Evolutionary conservation across 2,888 invertebrate species (phyloP).

Genomic region (Drosophila histrio): DNA sequence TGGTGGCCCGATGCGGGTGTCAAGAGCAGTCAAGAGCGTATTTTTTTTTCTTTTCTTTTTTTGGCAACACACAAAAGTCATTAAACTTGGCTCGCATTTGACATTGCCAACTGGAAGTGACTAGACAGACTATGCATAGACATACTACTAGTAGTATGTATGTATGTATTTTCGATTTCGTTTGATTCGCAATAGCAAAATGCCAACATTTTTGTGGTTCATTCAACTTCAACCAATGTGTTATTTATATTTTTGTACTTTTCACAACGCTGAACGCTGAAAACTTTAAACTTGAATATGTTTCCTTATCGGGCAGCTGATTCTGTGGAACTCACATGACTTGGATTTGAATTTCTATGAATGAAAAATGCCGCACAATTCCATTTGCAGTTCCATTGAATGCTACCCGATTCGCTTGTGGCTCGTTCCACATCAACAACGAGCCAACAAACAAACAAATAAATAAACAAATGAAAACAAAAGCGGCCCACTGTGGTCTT

Average conservation of each 20-base stretch:
- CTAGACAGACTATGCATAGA: constrained; percentile 32
- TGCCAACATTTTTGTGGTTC: constrained; percentile 45
- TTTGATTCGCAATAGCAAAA: constrained; percentile 42
- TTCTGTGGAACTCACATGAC: constrained; percentile 32
- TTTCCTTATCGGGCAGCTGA: constrained; percentile 63
- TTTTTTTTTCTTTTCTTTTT: constrained; percentile 23
- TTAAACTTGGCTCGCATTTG: constrained; percentile 74
- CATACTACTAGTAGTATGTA: too few relatives aligned
- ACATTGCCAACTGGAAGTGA: constrained; percentile 67
- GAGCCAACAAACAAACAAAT: constrained; percentile 1
- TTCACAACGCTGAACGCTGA: neutral
- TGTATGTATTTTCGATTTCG: constrained; percentile 39
- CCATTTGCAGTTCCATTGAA: constrained; percentile 58
- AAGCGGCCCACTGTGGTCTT: constrained; percentile 5
- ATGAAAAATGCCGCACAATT: constrained; percentile 65
- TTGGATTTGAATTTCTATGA: constrained; percentile 58
- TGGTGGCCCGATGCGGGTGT: constrained; percentile 58
- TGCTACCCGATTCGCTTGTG: constrained; percentile 60
- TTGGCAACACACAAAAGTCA: constrained; percentile 52
- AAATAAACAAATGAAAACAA: constrained; percentile 21
- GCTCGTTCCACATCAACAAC: constrained; percentile 39
- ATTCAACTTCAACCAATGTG: constrained; percentile 54
- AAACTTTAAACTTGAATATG: constrained; percentile 24
- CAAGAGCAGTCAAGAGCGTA: constrained; percentile 63
- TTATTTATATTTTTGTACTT: constrained; percentile 21